phyloP scores from a whole-genome alignment of 2,888 invertebrate genomes.

The Nephrotoma appendiculata region DNA sequence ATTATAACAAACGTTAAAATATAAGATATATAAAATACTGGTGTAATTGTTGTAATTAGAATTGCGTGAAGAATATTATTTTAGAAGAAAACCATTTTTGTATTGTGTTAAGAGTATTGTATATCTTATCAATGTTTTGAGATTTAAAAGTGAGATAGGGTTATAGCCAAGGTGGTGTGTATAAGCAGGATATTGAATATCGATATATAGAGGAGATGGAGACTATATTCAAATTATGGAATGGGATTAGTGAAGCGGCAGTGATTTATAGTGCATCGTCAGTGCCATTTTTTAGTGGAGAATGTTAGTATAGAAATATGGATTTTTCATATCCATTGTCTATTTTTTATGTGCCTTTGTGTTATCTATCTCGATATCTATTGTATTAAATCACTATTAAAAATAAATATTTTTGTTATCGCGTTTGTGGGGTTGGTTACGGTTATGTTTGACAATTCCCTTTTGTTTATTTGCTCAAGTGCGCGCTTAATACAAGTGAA shows the following conservation, averaged over 20 bases:
- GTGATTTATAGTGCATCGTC: conserved; percentile 28
- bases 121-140: background rate
- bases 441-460: background rate
- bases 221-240: conserved; percentile 22
- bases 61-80: background rate
- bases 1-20: background rate
- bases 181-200: background rate
- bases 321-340: background rate
- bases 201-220: background rate
- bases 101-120: background rate
- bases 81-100: background rate
- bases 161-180: background rate
- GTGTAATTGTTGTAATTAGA: background rate
- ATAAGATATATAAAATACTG: background rate
- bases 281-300: conserved; percentile 23
- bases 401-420: background rate
- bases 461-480: conserved; percentile 1
- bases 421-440: background rate
- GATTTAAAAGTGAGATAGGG: background rate
- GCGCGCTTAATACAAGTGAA: background rate
- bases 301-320: conserved; percentile 23
- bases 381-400: background rate
- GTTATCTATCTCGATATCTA: background rate
- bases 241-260: conserved; percentile 30
- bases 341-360: background rate